Base-by-base conservation (phyloP, 2,888 invertebrate species). In the Monoplex corrugatus region DNA sequence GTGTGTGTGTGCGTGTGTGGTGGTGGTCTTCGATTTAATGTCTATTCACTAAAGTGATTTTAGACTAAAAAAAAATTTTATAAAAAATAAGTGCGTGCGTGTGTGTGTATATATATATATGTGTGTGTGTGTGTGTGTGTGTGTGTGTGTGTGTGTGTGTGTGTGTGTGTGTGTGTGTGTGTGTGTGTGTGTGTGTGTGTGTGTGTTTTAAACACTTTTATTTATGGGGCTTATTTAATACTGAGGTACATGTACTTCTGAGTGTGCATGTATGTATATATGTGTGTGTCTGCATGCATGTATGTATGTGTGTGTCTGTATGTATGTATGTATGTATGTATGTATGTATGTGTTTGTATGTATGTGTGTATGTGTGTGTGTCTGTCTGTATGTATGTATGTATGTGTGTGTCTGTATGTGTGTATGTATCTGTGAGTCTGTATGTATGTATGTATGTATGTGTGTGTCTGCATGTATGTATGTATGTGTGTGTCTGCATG, bases 61-160 rank as follows among this genome's bases (percentile, higher is more conserved):
- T n/a, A n/a, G n/a, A n/a, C n/a, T n/a, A n/a, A n/a, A n/a, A 50
- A 50, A 50, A 50, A 50, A 13, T 50, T 50, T 13, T 50, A 13
- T 50, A 50, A 50, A 16, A 50, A 50, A 16, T 13, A 23, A 3
- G 63, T 63, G 63, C 28, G 8, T 63, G 8, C 63, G 23, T 6
- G 3, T 13, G 63, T 63, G 63, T 63, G 63, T 63, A 28, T 63
- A 28, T 63, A 3, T 3, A 28, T 23, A 28, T 23, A 13, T 28
- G 23, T 3, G 8, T 3, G 63, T 63, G 63, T 63, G 23, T 72
- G 32, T 72, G 72, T 72, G 35, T 35, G 35, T 32, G 72, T n/a
- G n/a, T 32, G 72, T 72, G 72, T 72, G 72, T 32, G 72, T 72
- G 32, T 72, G 72, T 32, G 72, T 72, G 72, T 32, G 72, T 72